Evolutionary conservation across 2,113 vertebrate genomes (phyloP).

Genomic region (Sphyrna mokarran): DNA sequence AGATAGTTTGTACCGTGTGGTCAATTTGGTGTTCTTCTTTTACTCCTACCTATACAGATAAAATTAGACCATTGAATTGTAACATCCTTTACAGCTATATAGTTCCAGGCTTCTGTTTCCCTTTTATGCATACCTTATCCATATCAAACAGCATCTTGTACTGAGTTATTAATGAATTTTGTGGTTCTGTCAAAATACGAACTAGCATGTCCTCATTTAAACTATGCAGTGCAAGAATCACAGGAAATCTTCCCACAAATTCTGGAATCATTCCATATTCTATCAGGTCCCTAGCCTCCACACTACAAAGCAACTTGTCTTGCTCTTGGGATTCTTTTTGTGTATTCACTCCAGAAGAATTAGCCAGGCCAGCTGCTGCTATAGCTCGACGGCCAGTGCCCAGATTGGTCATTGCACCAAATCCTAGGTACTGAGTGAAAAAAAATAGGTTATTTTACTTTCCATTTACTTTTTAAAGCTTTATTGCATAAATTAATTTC

Average conservation of each 20-base stretch:
- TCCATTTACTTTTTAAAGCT: not conserved
- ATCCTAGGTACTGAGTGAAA: slow-evolving; percentile 78
- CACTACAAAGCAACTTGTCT: slow-evolving; percentile 75
- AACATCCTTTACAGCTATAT: not conserved
- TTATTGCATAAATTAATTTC: not conserved
- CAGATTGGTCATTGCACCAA: slow-evolving; percentile 79
- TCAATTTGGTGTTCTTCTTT: not conserved
- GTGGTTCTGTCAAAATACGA: slow-evolving; percentile 84
- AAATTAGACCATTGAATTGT: not conserved
- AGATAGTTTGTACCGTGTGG: not conserved
- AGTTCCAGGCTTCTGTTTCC: not conserved
- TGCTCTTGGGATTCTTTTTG: slow-evolving; percentile 85
- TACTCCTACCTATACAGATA: not conserved
- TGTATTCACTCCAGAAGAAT: slow-evolving; percentile 72
- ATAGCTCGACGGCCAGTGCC: slow-evolving; percentile 87
- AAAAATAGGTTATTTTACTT: slow-evolving; percentile 38
- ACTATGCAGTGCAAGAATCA: slow-evolving; percentile 89
- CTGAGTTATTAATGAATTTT: slow-evolving; percentile 88
- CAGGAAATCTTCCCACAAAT: slow-evolving; percentile 91
- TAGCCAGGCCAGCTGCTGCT: slow-evolving; percentile 85
- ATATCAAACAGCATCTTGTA: slow-evolving; percentile 95
- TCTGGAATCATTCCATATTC: slow-evolving; percentile 98
- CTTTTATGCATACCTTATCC: slow-evolving; percentile 73
- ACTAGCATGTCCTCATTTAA: slow-evolving; percentile 87
- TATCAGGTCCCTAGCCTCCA: slow-evolving; percentile 89